Base-by-base conservation (phyloP, 2,113 vertebrate genomes). In the Narcine bancroftii region DNA sequence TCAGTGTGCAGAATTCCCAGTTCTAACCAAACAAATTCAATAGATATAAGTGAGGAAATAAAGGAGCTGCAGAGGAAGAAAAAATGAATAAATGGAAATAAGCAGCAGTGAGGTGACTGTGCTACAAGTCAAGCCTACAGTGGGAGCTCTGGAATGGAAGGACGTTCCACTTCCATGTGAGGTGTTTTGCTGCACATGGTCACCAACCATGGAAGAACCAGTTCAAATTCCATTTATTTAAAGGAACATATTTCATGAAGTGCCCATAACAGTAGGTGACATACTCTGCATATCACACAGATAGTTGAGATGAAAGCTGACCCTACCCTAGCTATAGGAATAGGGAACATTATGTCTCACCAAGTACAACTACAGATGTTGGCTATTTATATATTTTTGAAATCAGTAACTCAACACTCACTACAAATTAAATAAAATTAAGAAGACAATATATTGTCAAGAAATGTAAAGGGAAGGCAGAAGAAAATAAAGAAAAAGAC, bases 381-480 rank as follows among this genome's bases (percentile, higher is more conserved):
- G 53, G 45, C 47, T 81, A 81, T 53, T 81, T 81, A 13, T 29
- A 26, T 81, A 9, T 50, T 81, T 81, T 81, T 81, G 45, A 47
- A 81, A 81, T 81, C 19, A 10, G 26, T 50, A 29, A 29, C 47
- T 50, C 45, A 81, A 81, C 50, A 50, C 26, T 50, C 50, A 81
- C 45, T 29, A 81, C 13, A 50, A 81, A 6, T 47, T 33, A 50
- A 26, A 15, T 2, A 81, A 50, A 75, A 81, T 10, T 81, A 45
- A 50, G 77, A 50, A 81, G 33, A 81, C 47, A 77, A 47, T 81
- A 21, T 87, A 36, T 87, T 87, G 81, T 15, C 79, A 83, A 29
- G 33, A 85, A 85, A 56, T n/a, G 33, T 87, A 53, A 87, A 87
- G 56, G 53, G 53, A 36, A 60, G 33, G 33, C 29, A 83, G 53